These are phyloP conservation scores for Drosophila monieri DNA, from an alignment of 2,888 invertebrate genomes.

Conservation along the genomic window DNA sequence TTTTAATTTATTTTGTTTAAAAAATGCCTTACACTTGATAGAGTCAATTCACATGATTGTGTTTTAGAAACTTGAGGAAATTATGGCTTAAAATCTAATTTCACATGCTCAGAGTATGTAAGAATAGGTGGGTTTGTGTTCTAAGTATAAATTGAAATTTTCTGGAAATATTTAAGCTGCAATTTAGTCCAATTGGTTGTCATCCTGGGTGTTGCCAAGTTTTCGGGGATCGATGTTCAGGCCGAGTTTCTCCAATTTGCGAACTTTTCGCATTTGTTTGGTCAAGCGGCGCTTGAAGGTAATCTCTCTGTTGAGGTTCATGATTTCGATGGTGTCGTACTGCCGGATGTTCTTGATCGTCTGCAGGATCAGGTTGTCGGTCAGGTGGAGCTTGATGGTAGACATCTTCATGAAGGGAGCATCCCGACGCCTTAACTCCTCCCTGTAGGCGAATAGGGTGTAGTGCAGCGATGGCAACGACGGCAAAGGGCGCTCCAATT, in stretches of 20 bases:
- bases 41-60: slow-evolving; percentile 39
- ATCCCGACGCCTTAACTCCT: slow-evolving; percentile 66
- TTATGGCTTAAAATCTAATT: slow-evolving; percentile 46
- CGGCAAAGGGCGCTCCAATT: slow-evolving; percentile 64
- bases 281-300: slow-evolving; percentile 63
- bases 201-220: slow-evolving; percentile 18
- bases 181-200: slow-evolving; percentile 48
- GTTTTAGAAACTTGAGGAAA: slow-evolving; percentile 60
- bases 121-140: slow-evolving; percentile 19
- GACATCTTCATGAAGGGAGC: slow-evolving; percentile 70
- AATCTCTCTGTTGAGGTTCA: slow-evolving; percentile 70
- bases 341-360: slow-evolving; percentile 68
- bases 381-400: slow-evolving; percentile 67
- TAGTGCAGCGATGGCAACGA: slow-evolving; percentile 64
- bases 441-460: slow-evolving; percentile 66
- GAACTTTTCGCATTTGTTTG: slow-evolving; percentile 64
- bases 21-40: slow-evolving; percentile 11
- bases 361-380: slow-evolving; percentile 68
- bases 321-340: slow-evolving; percentile 65
- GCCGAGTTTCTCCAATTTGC: slow-evolving; percentile 66
- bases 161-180: slow-evolving; percentile 4
- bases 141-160: neutral
- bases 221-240: slow-evolving; percentile 66
- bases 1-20: slow-evolving; percentile 7
- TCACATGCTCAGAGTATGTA: slow-evolving; percentile 71